Conservation (phyloP, 2,888 invertebrate genomes). For the Drosophila hamatofila region DNA sequence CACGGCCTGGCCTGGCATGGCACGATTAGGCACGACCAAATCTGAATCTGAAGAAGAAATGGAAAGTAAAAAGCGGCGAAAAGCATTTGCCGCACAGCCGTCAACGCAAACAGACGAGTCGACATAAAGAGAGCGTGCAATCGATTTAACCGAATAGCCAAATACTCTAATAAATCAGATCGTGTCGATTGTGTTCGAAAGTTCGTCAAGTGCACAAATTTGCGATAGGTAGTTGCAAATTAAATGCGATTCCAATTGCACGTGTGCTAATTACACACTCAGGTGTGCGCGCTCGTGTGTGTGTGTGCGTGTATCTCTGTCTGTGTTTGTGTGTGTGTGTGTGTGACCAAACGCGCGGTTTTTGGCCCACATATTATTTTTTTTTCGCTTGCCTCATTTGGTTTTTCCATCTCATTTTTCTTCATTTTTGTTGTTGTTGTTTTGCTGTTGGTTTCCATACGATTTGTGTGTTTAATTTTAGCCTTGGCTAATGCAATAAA, state of each 20-base stretch:
- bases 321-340: constrained; percentile 11
- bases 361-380: constrained; percentile 8
- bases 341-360: constrained; percentile 16
- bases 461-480: constrained; percentile 40
- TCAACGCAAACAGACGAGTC: constrained; percentile 71
- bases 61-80: constrained; percentile 69
- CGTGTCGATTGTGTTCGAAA: neutral
- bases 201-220: neutral
- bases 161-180: neutral
- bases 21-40: constrained; percentile 14
- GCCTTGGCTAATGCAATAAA: constrained; percentile 37
- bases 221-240: neutral
- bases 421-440: neutral
- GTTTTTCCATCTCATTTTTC: neutral
- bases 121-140: constrained; percentile 1
- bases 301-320: neutral
- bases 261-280: constrained; percentile 5
- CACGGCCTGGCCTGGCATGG: constrained; percentile 3
- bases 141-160: neutral
- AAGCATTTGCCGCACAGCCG: constrained; percentile 72
- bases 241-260: constrained; percentile 15
- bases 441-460: constrained; percentile 2
- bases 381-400: constrained; percentile 4
- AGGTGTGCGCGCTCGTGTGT: constrained; percentile 12
- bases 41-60: constrained; percentile 58